phyloP scores from a whole-genome alignment of 2,888 invertebrate genomes.

The Aphidoletes aphidimyza region DNA sequence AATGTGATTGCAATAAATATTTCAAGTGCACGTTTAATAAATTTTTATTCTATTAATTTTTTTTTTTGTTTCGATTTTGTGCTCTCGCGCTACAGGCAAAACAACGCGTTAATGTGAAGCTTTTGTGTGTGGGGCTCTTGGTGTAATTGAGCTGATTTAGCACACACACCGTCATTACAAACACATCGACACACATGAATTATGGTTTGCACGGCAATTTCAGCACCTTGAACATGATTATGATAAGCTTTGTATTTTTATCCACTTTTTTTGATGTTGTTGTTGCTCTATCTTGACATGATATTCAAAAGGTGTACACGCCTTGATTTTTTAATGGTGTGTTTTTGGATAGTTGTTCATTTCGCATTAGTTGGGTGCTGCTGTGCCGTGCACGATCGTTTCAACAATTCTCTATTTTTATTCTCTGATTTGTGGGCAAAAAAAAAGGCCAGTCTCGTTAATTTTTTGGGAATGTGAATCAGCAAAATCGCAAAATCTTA shows the following conservation, averaged over 20 bases:
- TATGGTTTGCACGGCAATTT: not conserved
- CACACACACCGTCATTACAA: not conserved
- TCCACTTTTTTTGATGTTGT: not conserved
- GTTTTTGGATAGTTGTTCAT: not conserved
- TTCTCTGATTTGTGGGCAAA: no score
- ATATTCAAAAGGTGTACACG: not conserved
- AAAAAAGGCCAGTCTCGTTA: not conserved
- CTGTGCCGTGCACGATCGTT: no score
- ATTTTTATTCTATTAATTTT: slow-evolving; percentile 40
- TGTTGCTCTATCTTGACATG: not conserved
- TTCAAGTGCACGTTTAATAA: slow-evolving; percentile 39
- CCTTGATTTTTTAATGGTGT: not conserved
- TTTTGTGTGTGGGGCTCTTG: not conserved
- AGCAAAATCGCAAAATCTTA: slow-evolving; percentile 18
- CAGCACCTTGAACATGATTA: slow-evolving; percentile 44
- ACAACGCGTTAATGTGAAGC: no score
- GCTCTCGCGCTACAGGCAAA: no score
- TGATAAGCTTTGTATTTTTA: slow-evolving; percentile 32
- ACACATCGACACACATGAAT: not conserved
- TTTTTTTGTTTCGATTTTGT: not conserved
- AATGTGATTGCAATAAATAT: slow-evolving; percentile 51
- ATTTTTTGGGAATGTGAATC: slow-evolving; percentile 44
- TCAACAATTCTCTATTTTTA: no score
- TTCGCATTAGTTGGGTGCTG: no score
- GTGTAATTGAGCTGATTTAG: slow-evolving; percentile 32